Base-by-base conservation (phyloP, 1,140 invertebrate genomes). In the Leptinotarsa defecta region DNA sequence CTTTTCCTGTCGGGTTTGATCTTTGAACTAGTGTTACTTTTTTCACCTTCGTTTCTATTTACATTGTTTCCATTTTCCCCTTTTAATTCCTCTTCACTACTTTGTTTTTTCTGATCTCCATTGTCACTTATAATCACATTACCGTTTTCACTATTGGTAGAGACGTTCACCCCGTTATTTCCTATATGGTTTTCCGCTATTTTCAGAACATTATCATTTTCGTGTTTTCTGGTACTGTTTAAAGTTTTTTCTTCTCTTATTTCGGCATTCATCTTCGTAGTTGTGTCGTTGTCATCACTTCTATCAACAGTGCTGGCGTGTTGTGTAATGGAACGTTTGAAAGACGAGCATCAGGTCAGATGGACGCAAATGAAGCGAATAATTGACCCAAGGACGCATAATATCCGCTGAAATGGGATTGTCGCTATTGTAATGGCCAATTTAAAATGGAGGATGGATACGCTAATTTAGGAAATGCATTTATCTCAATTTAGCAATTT, bases 401-500 rank as follows among this genome's bases (percentile, higher is more conserved):
- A 52, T 71, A 71, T 71, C 69, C 69, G 69, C 69, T 57, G 48
- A 71, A 57, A 57, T 71, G 13, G 69, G 69, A 57, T 71, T 71
- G 69, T 57, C 67, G 67, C 48, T 71, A 71, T 71, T 71, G 69
- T 71, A 61, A 52, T 61, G 68, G 69, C 20, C 69, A 71, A 71
- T 71, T 71, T 71, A 71, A 71, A 71, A 71, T 71, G 34, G 20
- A 57, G 34, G 19, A 20, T 71, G 69, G 69, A 71, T 71, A 71
- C 48, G 69, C 69, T 71, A 71, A 71, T 71, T 71, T 48, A 48
- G 69, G 48, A 71, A 71, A 71, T 71, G 69, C 69, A 71, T 71
- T 71, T 13, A 71, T 57, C 34, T 71, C 48, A 71, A 71, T 71
- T 57, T 71, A 27, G 20, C 22, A n/a, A 57, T 48, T n/a, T 71